phyloP scores from a whole-genome alignment of 2,113 vertebrate species.

The Turnix velox region DNA sequence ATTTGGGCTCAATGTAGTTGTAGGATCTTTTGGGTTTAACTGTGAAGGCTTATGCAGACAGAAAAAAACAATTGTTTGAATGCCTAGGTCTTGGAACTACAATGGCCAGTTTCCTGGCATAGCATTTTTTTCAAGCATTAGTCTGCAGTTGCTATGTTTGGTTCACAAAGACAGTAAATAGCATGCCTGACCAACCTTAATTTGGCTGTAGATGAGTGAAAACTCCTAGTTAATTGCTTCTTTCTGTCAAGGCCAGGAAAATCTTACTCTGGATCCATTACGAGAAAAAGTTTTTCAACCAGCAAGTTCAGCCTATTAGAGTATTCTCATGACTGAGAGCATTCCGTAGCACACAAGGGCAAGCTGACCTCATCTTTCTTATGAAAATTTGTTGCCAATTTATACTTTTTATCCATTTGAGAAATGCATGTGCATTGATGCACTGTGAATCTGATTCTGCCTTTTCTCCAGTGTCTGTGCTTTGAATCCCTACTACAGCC shows the following conservation, averaged over 20 bases:
- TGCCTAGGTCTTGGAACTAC: background rate
- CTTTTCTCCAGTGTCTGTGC: background rate
- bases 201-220: background rate
- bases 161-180: background rate
- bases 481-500: background rate
- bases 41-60: background rate
- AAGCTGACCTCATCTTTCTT: background rate
- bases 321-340: background rate
- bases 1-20: background rate
- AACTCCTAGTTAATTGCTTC: slow-evolving; percentile 13
- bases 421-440: background rate
- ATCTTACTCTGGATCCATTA: background rate
- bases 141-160: background rate
- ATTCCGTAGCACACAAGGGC: background rate
- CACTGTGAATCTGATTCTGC: background rate
- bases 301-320: background rate
- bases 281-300: background rate
- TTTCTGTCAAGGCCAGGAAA: slow-evolving; percentile 23
- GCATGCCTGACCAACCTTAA: background rate
- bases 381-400: background rate
- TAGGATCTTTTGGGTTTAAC: background rate
- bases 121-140: background rate
- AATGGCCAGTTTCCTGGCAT: background rate
- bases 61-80: background rate
- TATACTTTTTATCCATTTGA: background rate